Evolutionary conservation across 2,797 vertebrate genomes (phyloP).

Genomic region (Tokudaia muenninki): DNA sequence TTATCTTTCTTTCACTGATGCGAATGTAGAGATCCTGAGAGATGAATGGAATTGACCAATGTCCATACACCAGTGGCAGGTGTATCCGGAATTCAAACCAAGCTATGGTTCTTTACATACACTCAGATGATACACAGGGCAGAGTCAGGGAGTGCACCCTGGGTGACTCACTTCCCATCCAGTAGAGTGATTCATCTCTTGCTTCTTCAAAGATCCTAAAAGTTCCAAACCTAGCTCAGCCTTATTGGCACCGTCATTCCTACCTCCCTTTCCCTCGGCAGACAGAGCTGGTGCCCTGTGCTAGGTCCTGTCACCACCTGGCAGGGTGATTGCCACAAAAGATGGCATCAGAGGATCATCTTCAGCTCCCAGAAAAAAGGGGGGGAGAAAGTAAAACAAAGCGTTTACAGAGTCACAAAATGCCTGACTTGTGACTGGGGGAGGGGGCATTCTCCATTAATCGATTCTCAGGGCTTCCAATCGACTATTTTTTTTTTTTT

Average conservation of each 20-base stretch:
- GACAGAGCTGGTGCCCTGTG: not conserved
- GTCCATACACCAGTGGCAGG: not conserved
- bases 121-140: not conserved
- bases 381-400: not conserved
- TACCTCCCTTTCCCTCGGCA: not conserved
- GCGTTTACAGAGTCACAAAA: slow-evolving; percentile 13
- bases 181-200: not conserved
- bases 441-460: not conserved
- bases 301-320: not conserved
- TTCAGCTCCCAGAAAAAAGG: not conserved
- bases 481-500: not conserved
- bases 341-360: slow-evolving; percentile 17
- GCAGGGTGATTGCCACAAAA: not conserved
- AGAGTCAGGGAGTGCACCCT: not conserved
- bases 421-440: not conserved
- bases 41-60: not conserved
- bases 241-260: not conserved
- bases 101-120: rapidly evolving
- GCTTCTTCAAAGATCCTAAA: not conserved
- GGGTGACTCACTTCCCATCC: not conserved
- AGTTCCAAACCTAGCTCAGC: not conserved
- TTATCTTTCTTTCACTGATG: not conserved
- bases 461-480: not conserved
- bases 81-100: not conserved
- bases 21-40: not conserved